A percentile compares a stretch with the other conserved stretches of the same genome.
Conservation (phyloP, 2,797 vertebrate species). For the Scolopax rusticola region DNA sequence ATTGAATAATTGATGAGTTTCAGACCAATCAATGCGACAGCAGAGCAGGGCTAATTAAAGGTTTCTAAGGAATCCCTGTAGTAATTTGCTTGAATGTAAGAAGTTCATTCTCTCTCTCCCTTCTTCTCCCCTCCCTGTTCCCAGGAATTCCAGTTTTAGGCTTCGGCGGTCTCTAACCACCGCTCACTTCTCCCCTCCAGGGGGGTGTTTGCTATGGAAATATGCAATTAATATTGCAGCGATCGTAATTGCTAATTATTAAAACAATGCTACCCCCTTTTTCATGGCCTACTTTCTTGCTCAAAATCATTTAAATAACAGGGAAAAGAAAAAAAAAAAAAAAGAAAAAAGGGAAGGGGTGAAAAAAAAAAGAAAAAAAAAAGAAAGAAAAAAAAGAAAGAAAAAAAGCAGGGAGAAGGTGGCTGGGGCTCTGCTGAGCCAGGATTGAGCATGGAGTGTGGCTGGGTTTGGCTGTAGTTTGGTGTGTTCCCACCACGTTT, state of each 20-base stretch:
- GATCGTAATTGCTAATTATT: constrained; percentile 98
- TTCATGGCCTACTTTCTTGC: constrained; percentile 97
- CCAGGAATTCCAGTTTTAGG: constrained; percentile 95
- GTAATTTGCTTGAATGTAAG: constrained; percentile 89
- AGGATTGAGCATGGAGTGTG: neutral
- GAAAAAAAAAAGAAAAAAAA: constrained; percentile 53
- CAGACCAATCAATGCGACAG: constrained; percentile 91
- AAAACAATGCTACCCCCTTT: constrained; percentile 91
- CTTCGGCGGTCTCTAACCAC: constrained; percentile 87
- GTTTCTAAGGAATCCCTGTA: constrained; percentile 91
- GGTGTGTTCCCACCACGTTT: neutral
- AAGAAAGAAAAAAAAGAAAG: constrained; percentile 55
- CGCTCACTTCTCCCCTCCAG: constrained; percentile 83
- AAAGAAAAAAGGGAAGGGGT: neutral
- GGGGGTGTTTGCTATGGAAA: constrained; percentile 88
- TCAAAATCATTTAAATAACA: constrained; percentile 90
- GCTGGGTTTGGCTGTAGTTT: neutral
- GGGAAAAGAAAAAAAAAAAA: constrained; percentile 54
- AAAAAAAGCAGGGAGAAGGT: neutral
- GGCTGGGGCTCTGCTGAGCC: neutral
- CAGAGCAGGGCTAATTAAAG: constrained; percentile 97
- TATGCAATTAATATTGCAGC: constrained; percentile 96
- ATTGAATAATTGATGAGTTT: constrained; percentile 93
- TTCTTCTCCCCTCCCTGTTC: constrained; percentile 79
- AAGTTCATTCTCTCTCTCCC: constrained; percentile 85